Conservation (phyloP, 2,797 vertebrate species). For the Sebastes goodei region DNA sequence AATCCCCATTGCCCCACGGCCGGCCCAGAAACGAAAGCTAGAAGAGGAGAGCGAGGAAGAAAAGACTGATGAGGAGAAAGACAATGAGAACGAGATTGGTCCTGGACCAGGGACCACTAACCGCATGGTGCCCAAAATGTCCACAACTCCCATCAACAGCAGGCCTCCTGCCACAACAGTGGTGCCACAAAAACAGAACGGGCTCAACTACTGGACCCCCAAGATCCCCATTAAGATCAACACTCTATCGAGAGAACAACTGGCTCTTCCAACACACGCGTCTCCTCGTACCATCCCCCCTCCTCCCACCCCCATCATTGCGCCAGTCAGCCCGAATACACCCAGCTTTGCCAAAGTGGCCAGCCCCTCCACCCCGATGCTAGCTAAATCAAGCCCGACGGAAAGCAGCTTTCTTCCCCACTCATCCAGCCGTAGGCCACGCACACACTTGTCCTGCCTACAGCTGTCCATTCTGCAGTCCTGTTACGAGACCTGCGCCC, state of each 20-base stretch:
- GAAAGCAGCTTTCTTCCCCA: constrained; percentile 83
- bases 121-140: constrained; percentile 83
- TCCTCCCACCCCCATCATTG: constrained; percentile 80
- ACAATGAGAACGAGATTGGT: constrained; percentile 60
- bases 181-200: constrained; percentile 82
- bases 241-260: constrained; percentile 87
- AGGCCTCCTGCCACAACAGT: constrained; percentile 60
- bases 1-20: constrained; percentile 70
- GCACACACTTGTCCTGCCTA: constrained; percentile 92
- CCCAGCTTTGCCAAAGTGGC: constrained; percentile 67
- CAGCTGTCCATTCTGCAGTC: constrained; percentile 93
- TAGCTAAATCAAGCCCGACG: constrained; percentile 69
- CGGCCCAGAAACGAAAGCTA: constrained; percentile 66
- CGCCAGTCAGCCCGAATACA: constrained; percentile 77
- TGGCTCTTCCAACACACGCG: constrained; percentile 84
- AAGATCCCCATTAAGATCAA: constrained; percentile 86
- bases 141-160: constrained; percentile 77
- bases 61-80: constrained; percentile 76
- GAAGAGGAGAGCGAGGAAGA: constrained; percentile 82
- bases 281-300: constrained; percentile 78
- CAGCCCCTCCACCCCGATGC: constrained; percentile 55
- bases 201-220: constrained; percentile 82
- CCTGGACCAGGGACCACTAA: constrained; percentile 68
- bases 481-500: constrained; percentile 92
- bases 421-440: constrained; percentile 87